These are phyloP conservation scores for Reinhardtius hippoglossoides DNA, from an alignment of 2,113 vertebrate genomes.

Conservation along the genomic window DNA sequence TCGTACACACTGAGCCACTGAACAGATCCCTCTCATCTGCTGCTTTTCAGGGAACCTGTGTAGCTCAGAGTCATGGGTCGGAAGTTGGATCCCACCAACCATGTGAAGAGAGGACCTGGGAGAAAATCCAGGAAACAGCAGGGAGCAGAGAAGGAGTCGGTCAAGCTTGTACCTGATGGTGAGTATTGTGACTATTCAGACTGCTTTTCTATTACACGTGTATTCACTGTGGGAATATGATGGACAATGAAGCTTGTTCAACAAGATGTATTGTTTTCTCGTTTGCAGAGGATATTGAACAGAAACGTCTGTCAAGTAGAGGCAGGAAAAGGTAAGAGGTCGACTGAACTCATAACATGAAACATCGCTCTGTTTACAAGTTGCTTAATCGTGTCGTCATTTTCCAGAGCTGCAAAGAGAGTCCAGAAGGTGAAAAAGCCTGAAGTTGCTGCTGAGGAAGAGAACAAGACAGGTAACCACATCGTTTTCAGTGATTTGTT, in stretches of 20 bases:
- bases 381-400: conserved; percentile 28
- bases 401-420: conserved; percentile 81
- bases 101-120: conserved; percentile 91
- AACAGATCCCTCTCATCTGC: not conserved
- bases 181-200: conserved; percentile 19
- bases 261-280: not conserved
- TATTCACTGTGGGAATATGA: not conserved
- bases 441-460: conserved; percentile 41
- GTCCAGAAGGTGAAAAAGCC: conserved; percentile 54
- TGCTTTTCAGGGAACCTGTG: conserved; percentile 32
- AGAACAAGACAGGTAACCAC: conserved; percentile 76
- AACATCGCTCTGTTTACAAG: not conserved
- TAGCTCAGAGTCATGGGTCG: conserved; percentile 87
- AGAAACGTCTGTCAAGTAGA: conserved; percentile 89
- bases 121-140: conserved; percentile 92
- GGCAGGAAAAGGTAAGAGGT: conserved; percentile 86
- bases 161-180: conserved; percentile 83
- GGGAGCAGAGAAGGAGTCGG: conserved; percentile 91
- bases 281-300: conserved; percentile 62
- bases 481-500: not conserved
- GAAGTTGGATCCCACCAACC: conserved; percentile 88
- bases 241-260: not conserved
- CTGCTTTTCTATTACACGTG: not conserved
- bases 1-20: too few species aligned
- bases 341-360: not conserved